Percentiles rank a stretch among this genome's conserved stretches.
Conservation (phyloP, 2,888 invertebrate genomes). For the Chrysopilus asiliformis region DNA sequence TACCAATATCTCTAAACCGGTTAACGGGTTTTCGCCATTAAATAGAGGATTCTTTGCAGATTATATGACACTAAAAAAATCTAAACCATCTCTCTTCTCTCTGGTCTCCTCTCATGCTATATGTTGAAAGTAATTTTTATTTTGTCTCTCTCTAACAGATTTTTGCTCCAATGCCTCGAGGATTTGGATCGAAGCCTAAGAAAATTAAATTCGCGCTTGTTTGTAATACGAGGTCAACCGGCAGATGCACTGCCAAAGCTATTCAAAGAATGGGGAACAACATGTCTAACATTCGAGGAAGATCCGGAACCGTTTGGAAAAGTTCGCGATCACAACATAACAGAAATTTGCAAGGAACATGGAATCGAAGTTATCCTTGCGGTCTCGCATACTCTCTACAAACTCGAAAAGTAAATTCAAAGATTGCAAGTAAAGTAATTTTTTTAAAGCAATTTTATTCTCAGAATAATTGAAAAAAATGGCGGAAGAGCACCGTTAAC, state of each 20-base stretch:
- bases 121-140: too few relatives aligned
- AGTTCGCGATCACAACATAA: constrained; percentile 71
- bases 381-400: constrained; percentile 73
- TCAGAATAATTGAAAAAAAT: constrained; percentile 66
- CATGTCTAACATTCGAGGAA: constrained; percentile 71
- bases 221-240: constrained; percentile 78
- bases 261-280: constrained; percentile 79
- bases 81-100: too few relatives aligned
- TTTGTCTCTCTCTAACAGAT: too few relatives aligned
- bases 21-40: too few relatives aligned
- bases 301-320: constrained; percentile 83
- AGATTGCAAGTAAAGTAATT: too few relatives aligned
- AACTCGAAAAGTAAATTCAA: constrained; percentile 50
- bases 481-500: constrained; percentile 71
- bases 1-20: too few relatives aligned
- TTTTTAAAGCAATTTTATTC: too few relatives aligned
- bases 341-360: constrained; percentile 63
- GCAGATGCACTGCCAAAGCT: constrained; percentile 73
- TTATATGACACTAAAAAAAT: too few relatives aligned
- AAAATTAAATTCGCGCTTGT: constrained; percentile 69
- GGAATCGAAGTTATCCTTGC: constrained; percentile 60
- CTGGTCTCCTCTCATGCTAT: too few relatives aligned
- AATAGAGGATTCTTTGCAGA: too few relatives aligned
- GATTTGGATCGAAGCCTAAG: constrained; percentile 65
- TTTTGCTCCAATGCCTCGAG: constrained; percentile 72